phyloP scores from a whole-genome alignment of 2,797 vertebrate species.

The Aldrovandia affinis region DNA sequence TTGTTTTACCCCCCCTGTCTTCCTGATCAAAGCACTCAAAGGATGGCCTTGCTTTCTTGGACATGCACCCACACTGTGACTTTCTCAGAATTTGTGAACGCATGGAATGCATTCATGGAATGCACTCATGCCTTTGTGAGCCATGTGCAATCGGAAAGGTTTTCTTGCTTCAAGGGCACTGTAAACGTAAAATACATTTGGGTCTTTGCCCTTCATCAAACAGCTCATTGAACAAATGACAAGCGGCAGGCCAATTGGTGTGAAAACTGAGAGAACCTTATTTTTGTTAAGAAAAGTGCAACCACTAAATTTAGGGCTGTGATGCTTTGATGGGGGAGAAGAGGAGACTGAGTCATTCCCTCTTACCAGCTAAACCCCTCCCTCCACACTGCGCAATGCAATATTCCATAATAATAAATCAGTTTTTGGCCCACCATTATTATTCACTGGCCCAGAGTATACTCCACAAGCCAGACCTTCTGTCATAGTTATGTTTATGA shows the following conservation, averaged over 20 bases:
- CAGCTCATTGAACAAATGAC: neutral
- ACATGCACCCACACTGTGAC: neutral
- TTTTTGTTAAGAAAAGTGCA: too few relatives aligned
- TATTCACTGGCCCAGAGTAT: neutral
- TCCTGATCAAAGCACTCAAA: neutral
- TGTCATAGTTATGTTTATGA: conserved; percentile 10
- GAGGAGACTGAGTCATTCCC: too few relatives aligned
- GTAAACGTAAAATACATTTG: neutral
- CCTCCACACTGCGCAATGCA: too few relatives aligned
- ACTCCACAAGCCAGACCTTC: too few relatives aligned
- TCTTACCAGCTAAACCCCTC: too few relatives aligned
- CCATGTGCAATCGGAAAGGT: neutral
- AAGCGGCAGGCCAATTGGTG: too few relatives aligned
- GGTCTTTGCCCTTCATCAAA: neutral
- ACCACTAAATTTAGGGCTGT: too few relatives aligned
- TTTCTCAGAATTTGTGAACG: neutral
- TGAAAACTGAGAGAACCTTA: too few relatives aligned
- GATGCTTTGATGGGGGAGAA: too few relatives aligned
- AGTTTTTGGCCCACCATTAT: too few relatives aligned
- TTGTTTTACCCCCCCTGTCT: too few relatives aligned
- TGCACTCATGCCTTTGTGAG: neutral
- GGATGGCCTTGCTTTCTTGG: neutral
- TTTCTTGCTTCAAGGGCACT: neutral
- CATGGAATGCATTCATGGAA: neutral
- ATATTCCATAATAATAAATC: too few relatives aligned